Base-by-base conservation (phyloP, 2,113 vertebrate species). In the Okapia johnstoni region DNA sequence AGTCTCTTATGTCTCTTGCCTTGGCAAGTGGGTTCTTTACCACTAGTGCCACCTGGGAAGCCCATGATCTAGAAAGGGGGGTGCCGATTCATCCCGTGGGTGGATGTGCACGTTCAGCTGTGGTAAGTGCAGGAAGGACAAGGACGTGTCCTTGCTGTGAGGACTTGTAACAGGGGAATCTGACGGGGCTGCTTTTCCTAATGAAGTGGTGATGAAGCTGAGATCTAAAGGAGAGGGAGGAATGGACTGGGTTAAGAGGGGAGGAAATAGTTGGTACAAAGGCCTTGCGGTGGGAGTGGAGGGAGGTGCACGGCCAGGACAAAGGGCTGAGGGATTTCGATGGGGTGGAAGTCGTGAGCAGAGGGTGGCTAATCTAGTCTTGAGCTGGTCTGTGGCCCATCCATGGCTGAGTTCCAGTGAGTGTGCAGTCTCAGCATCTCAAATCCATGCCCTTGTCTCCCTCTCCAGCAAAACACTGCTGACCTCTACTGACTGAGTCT, bases 81-180 rank as follows among this genome's bases (percentile, higher is more conserved):
- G 11, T 14, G 26, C 54, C 3, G 8, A 0, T 36, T 25, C 11
- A 61, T n/a, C 30, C 40, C 2, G 0, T 3, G n/a, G 61, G 13
- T 13, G 50, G 25, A 46, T 36, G 52, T 25, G 3, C 63, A 6
- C 0, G 0, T 77, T 40, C 26, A 50, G 30, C 46, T n/a, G 28
- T 23, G 63, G 30, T 26, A 43, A 90, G 7, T 13, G 25, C 25
- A 10, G 63, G 55, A 50, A 46, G n/a, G 28, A n/a, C 50, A 0
- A 5, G 79, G 17, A 7, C 0, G 9, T 79, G 63, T 11, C 63
- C 63, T 36, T 70, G 52, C 36, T 3, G 1, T 4, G 40, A 13
- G 36, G 79, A 21, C 61, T 90, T 5, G 0, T 21, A 25, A 58
- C 2, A 40, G 54, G 63, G 48, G 33, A 7, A 55, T 33, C 54